Conservation (phyloP, 2,888 invertebrate genomes). For the Tinea trinotella region DNA sequence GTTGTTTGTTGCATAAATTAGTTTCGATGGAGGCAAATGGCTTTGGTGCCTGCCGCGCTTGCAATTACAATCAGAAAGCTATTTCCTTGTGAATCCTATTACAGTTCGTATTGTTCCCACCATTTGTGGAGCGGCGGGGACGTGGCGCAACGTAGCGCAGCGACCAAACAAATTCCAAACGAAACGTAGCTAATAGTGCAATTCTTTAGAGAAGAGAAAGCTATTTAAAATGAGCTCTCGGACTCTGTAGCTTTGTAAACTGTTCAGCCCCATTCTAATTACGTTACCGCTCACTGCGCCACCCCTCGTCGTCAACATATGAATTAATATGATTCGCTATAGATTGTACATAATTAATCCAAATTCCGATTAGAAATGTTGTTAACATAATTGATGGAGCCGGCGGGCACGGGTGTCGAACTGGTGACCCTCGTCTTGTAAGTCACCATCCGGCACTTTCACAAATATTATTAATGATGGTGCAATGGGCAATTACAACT, state of each 20-base stretch:
- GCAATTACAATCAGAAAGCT: constrained; percentile 6
- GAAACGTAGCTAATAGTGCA: neutral
- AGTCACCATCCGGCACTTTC: neutral
- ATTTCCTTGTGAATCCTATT: constrained; percentile 4
- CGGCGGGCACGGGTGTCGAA: constrained; percentile 1
- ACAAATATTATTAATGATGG: neutral
- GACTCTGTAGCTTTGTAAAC: neutral
- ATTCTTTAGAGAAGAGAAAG: neutral
- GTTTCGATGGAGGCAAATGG: neutral
- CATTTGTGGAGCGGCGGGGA: neutral
- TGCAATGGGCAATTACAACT: too few relatives aligned
- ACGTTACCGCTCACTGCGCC: too few relatives aligned
- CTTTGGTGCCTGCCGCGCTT: neutral
- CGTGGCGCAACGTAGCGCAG: neutral
- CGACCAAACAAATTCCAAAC: neutral
- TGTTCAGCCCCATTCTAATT: neutral
- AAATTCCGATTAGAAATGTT: neutral
- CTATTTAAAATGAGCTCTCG: constrained; percentile 5
- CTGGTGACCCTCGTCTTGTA: neutral
- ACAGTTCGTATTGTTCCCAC: neutral
- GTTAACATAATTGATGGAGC: neutral
- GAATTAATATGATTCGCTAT: too few relatives aligned
- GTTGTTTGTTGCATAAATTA: too few relatives aligned
- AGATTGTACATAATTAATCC: neutral
- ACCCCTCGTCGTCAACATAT: too few relatives aligned